These are phyloP conservation scores for Ruditapes philippinarum DNA, from an alignment of 1,140 invertebrate species.

Conservation along the genomic window DNA sequence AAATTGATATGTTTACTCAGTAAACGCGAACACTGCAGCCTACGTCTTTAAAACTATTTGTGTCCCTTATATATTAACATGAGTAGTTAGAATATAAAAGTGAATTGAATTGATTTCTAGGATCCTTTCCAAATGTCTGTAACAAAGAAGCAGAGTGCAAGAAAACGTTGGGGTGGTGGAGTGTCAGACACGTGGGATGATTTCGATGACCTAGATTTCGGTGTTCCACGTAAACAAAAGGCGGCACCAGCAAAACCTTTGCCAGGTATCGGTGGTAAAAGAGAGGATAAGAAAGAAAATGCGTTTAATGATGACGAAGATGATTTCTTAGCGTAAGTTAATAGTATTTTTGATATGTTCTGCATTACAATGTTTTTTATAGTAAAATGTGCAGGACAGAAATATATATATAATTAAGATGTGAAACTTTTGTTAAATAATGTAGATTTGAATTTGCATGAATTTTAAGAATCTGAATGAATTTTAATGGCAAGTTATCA, in stretches of 20 bases:
- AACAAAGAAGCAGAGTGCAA: constrained; percentile 73
- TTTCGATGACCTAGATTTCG: constrained; percentile 82
- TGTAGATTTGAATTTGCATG: background rate
- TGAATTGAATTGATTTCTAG: no score
- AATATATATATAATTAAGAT: no score
- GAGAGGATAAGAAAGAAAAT: constrained; percentile 71
- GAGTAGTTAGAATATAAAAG: no score
- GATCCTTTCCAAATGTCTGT: constrained; percentile 73
- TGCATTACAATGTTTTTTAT: no score
- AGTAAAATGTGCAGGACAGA: no score
- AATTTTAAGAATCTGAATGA: background rate
- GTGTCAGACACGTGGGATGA: constrained; percentile 83
- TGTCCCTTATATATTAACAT: no score
- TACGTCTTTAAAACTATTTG: no score
- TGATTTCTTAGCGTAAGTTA: constrained; percentile 80
- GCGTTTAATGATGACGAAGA: constrained; percentile 80
- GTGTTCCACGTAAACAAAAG: constrained; percentile 72
- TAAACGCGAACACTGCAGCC: no score
- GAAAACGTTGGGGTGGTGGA: constrained; percentile 78
- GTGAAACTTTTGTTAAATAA: no score
- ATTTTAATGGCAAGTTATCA: no score
- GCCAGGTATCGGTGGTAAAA: constrained; percentile 44
- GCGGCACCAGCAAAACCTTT: constrained; percentile 66
- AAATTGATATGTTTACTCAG: no score
- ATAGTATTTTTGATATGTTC: background rate